Base-by-base conservation (phyloP, 2,113 vertebrate species). In the Dasyprocta punctata region DNA sequence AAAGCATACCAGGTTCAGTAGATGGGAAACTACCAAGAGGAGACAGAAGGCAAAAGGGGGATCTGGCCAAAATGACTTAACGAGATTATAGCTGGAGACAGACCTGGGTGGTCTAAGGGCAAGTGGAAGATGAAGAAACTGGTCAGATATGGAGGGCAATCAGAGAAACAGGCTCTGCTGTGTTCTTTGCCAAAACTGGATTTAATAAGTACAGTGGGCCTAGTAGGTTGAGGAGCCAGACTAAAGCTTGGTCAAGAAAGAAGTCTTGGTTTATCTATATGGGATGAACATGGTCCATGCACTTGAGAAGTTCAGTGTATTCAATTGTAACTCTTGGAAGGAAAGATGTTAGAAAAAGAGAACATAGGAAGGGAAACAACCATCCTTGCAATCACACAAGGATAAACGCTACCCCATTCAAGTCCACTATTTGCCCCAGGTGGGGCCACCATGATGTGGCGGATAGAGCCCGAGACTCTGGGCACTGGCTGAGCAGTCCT, bases 241-340 rank as follows among this genome's bases (percentile, higher is more conserved):
- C n/a, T 19, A 38, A 78, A 44, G 61, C n/a, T 14, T 58, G 38
- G 33, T 49, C 41, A 49, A 81, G 85, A 54, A 89, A 38, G 58
- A 54, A 30, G 44, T 73, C 20, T 52, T 24, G 69, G 73, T 56
- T 14, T 5, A 56, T 9, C 36, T 9, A 0, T 16, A 0, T 56
- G 0, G 7, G 33, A 20, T 26, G 16, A 86, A 19, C 16, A 7
- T 3, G 10, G 28, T 19, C 47, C 10, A 0, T 17, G 52, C 22
- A 58, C 80, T 78, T 52, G 63, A 61, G 96, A 83, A 52, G 38
- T 84, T 71, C 1, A 60, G 13, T 44, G 4, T 52, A n/a, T 19
- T 92, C 91, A 71, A 47, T 44, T 63, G 49, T 9, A 69, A 22
- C 24, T 28, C 6, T 30, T 44, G 52, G 33, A 49, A 52, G 13